Base-by-base conservation (phyloP, 2,888 invertebrate species). In the Nasonovia ribisnigri region DNA sequence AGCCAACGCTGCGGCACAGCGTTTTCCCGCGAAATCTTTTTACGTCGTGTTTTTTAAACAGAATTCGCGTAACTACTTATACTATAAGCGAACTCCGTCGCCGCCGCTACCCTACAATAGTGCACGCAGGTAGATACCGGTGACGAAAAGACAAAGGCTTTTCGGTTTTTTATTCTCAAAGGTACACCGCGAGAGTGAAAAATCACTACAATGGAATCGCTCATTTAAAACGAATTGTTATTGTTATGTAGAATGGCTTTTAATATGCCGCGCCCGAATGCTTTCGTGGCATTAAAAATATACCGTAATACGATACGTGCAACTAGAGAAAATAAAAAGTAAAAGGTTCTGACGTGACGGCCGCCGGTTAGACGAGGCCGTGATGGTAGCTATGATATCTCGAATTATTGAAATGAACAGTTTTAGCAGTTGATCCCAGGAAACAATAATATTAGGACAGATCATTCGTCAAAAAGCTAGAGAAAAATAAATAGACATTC, bases 221-320 rank as follows among this genome's bases (percentile, higher is more conserved):
- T 91, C 91, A 42, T 91, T 84, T 43, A 84, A 84, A 91, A 91
- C 84, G 54, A 84, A 84, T 77, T 26, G 46, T 90, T 77, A 90
- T 91, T 91, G 51, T 91, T 84, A 43, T 4, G n/a, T 10, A 43
- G 42, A 26, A 84, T 6, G 29, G 54, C 29, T 84, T 91, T 54
- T 54, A 46, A 51, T 77, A 77, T 13, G 36, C 46, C 26, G 26
- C 16, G 36, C 10, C 5, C 54, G 29, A 84, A 29, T 42, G 51
- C 10, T 84, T 43, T 84, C 13, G 36, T 13, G 36, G 48, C 24
- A 77, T 48, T 51, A n/a, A 51, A 90, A 90, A 77, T 51, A 77
- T 51, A n/a, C 43, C 26, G 57, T 57, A 57, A 24, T 36, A 51
- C 88, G 51, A 57, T 36, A 36, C 46, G n/a, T 54, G 4, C 84